Evolutionary conservation across 2,113 vertebrate genomes (phyloP).

Genomic region (Sphyrna mokarran): DNA sequence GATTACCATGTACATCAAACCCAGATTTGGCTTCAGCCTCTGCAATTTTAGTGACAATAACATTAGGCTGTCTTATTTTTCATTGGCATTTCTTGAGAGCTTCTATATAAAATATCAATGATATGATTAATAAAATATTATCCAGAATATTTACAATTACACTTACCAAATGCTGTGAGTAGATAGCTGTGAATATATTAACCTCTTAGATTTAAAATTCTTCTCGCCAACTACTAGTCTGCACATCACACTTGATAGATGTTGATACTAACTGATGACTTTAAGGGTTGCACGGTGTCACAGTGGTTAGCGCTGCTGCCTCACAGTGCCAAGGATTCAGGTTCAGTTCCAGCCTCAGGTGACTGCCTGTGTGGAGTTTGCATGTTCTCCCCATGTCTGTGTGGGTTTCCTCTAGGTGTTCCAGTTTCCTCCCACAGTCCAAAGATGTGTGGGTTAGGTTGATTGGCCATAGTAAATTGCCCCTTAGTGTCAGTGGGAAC

Average conservation of each 20-base stretch:
- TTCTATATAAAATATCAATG: neutral
- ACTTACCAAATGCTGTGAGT: neutral
- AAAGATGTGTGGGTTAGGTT: no score
- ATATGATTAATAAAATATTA: neutral
- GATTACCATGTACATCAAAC: neutral
- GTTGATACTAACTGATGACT: neutral
- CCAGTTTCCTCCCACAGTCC: no score
- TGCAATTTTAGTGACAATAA: neutral
- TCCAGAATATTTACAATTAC: neutral
- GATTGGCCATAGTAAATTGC: no score
- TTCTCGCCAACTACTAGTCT: neutral
- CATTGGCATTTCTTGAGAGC: neutral
- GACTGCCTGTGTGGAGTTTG: no score
- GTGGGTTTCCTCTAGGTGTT: no score
- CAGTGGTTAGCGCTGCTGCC: no score
- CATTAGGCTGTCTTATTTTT: neutral
- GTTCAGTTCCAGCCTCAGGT: no score
- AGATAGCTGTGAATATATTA: neutral
- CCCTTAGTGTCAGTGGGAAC: no score
- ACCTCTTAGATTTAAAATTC: neutral
- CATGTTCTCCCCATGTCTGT: no score
- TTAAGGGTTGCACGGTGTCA: no score
- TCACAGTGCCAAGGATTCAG: no score
- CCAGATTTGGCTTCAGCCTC: neutral
- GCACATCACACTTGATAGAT: neutral